Conservation (phyloP, 2,888 invertebrate genomes). For the Athalia circularis region DNA sequence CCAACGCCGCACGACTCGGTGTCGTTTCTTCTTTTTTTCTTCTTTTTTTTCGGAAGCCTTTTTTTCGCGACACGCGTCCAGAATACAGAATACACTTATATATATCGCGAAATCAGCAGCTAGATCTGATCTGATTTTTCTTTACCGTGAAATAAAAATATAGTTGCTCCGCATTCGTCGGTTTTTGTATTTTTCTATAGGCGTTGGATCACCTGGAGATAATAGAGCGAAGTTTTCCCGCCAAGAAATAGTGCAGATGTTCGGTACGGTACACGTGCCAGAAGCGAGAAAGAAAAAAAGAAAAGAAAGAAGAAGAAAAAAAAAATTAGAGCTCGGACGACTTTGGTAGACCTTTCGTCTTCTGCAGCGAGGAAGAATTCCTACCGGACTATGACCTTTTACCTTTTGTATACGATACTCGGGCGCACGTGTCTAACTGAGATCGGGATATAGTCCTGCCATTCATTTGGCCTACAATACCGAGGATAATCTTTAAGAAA, state of each 20-base stretch:
- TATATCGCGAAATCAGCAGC: no score
- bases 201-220: background rate
- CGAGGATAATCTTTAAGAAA: conserved; percentile 29
- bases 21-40: background rate
- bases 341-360: conserved; percentile 11
- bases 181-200: background rate
- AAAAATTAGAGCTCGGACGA: background rate
- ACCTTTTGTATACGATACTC: conserved; percentile 27
- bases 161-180: no score
- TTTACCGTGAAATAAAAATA: no score
- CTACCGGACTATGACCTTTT: conserved; percentile 31
- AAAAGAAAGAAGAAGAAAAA: background rate
- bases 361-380: conserved; percentile 36
- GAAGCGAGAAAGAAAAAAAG: background rate
- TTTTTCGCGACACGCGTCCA: no score
- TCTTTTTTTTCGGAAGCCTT: no score
- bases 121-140: no score
- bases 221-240: conserved; percentile 4
- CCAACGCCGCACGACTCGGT: background rate
- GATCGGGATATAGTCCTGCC: background rate
- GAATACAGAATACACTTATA: no score
- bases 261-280: background rate
- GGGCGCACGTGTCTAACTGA: conserved; percentile 23
- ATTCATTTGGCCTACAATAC: conserved; percentile 27
- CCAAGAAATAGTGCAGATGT: conserved; percentile 36